Evolutionary conservation across 2,113 vertebrate genomes (phyloP).

Genomic region (crab-eating macaque (Macaca fascicularis)): T2T-MFA8v1.1 NC_088389.1:87840501-87841000

Average conservation of each 20-base stretch:
- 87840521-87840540: background rate
- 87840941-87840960: background rate
- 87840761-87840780: background rate
- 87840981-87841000: background rate
- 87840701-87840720: background rate
- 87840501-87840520: background rate
- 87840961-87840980: background rate
- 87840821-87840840: background rate
- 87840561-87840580: background rate
- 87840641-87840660: background rate
- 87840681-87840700: background rate
- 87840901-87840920: background rate
- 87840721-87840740: background rate
- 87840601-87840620: background rate
- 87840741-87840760: background rate
- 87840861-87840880: background rate
- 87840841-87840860: background rate
- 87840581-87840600: background rate
- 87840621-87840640: background rate
- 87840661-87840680: background rate
- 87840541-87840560: background rate
- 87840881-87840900: background rate
- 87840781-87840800: background rate
- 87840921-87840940: background rate
- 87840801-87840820: background rate